Evolutionary conservation across 2,888 invertebrate species (phyloP), one percentile per base, ranked within the genome.

Genomic region (Saturnia pavonia): DNA sequence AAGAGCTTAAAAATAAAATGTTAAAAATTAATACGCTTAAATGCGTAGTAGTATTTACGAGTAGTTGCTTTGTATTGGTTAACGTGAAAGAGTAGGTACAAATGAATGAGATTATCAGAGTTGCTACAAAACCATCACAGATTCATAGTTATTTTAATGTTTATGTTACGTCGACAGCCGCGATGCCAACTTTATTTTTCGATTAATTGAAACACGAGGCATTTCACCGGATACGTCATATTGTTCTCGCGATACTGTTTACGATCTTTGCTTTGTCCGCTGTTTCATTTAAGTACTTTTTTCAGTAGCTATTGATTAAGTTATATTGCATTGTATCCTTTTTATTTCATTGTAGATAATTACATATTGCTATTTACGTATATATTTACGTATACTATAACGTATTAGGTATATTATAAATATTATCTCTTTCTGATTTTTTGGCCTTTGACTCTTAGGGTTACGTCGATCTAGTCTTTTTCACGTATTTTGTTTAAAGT

Each of bases 121-220:
- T 81, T 83, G 81, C 83, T 85, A 84, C 84, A 84, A 82, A 82
- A 83, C 81, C 82, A 85, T 85, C 84, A 84, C 83, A 86, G 86
- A 87, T 87, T 85, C 84, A 83, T 84, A 86, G 86, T 88, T 87
- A 88, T 88, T 89, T 86, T 84, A 86, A 87, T 87, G 87, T 87
- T 85, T 88, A 85, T 85, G 81, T 85, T 85, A 86, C 86, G 86
- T 85, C 84, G 88, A 80, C 80, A 80, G 82, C 85, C 80, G 80
- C 82, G 80, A 85, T 88, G 89, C 88, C 88, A 88, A 88, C 84
- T 85, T 87, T 88, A 88, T 88, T 88, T 89, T 88, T 86, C 85
- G 83, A 88, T 88, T 88, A 87, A 88, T 87, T 88, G 86, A 88
- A 89, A 88, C 87, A 87, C 85, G 88, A 85, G 84, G 85, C 85